These are phyloP conservation scores for Pararge aegeria DNA, from an alignment of 1,140 invertebrate species.

Conservation along the genomic window DNA sequence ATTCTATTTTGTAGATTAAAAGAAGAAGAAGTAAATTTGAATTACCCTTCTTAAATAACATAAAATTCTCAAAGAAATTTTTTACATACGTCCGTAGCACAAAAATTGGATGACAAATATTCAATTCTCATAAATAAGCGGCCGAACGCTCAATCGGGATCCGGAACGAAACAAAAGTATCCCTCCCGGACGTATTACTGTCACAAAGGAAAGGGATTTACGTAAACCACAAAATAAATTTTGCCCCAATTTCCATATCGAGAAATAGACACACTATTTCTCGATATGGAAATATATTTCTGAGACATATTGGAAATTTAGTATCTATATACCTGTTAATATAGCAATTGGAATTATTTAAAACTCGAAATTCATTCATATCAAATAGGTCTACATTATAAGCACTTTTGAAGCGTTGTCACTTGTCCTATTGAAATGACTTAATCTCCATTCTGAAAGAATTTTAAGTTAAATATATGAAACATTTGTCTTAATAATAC, in stretches of 20 bases:
- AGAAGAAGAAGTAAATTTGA: too few relatives aligned
- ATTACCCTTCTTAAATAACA: neutral
- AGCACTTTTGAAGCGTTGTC: too few relatives aligned
- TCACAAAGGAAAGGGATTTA: constrained; percentile 35
- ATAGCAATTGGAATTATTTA: too few relatives aligned
- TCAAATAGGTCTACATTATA: too few relatives aligned
- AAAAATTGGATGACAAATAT: constrained; percentile 22
- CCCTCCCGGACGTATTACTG: constrained; percentile 33
- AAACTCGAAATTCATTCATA: too few relatives aligned
- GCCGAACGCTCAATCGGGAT: constrained; percentile 27
- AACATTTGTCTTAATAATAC: too few relatives aligned
- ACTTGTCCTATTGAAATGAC: too few relatives aligned
- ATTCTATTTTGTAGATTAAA: too few relatives aligned
- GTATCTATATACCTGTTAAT: too few relatives aligned
- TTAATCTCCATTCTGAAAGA: too few relatives aligned
- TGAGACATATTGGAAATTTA: constrained; percentile 26
- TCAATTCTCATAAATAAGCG: constrained; percentile 29
- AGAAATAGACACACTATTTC: too few relatives aligned
- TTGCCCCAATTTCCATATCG: constrained; percentile 15
- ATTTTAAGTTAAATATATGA: too few relatives aligned
- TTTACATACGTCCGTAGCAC: constrained; percentile 7
- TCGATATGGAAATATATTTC: constrained; percentile 29
- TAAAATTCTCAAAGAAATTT: constrained; percentile 4
- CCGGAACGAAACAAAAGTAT: constrained; percentile 33
- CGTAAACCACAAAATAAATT: constrained; percentile 35